phyloP scores from a whole-genome alignment of 2,113 vertebrate genomes.

The Dinomys branickii region DNA sequence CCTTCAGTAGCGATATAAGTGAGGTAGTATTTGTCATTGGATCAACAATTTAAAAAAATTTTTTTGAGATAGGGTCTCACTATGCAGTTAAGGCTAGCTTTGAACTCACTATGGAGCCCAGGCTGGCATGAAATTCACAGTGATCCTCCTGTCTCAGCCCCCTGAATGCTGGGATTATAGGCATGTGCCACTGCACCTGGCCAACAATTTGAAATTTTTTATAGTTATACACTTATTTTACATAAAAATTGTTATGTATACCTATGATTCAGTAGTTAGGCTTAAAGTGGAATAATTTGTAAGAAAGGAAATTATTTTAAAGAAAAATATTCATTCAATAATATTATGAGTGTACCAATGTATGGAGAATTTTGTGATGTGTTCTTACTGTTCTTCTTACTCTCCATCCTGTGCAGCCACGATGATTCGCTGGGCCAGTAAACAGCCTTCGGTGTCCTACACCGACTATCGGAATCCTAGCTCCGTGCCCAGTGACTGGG shows the following conservation, averaged over 20 bases:
- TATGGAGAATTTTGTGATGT: neutral
- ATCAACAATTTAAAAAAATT: neutral
- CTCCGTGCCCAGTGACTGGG: neutral
- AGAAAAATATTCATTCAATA: neutral
- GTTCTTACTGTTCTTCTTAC: neutral
- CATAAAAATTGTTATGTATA: neutral
- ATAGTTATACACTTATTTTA: slow-evolving; percentile 37
- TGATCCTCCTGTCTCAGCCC: neutral
- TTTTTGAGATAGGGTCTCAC: neutral
- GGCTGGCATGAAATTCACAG: neutral
- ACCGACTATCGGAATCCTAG: neutral
- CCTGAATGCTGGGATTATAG: neutral
- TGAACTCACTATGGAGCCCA: neutral
- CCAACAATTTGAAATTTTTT: neutral
- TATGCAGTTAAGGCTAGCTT: neutral
- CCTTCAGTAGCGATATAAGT: slow-evolving; percentile 9
- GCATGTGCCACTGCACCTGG: neutral
- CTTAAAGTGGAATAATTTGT: neutral
- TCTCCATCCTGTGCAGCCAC: neutral
- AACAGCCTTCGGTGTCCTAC: neutral
- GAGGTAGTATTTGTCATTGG: neutral
- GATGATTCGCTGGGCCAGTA: neutral
- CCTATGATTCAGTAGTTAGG: neutral
- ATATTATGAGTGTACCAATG: neutral
- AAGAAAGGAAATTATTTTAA: neutral